phyloP scores from a whole-genome alignment of 2,888 invertebrate species.

The Gonocerus acuteangulatus region DNA sequence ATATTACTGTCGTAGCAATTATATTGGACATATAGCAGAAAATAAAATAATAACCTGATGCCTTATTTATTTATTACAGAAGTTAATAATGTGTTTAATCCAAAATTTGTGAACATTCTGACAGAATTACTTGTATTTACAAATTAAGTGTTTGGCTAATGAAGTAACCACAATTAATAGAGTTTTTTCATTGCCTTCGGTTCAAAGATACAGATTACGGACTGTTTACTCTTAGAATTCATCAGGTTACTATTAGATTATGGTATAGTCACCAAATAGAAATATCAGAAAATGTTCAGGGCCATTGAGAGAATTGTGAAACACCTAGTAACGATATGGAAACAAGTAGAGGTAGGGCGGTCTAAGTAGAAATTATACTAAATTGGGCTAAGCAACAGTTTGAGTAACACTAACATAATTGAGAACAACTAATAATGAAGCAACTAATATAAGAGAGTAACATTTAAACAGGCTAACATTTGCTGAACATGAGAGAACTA shows the following conservation, averaged over 20 bases:
- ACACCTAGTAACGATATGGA: conserved; percentile 15
- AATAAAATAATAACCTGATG: conserved; percentile 35
- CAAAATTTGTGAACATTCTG: conserved; percentile 11
- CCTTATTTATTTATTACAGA: conserved; percentile 1
- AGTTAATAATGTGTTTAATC: not conserved
- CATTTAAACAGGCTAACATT: conserved; percentile 9
- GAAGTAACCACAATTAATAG: not conserved
- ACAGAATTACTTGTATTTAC: conserved; percentile 8
- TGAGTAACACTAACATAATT: conserved; percentile 13
- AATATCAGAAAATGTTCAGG: conserved; percentile 26
- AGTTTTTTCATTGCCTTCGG: not conserved
- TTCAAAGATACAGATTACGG: conserved; percentile 11
- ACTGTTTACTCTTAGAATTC: conserved; percentile 8
- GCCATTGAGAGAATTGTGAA: conserved; percentile 2
- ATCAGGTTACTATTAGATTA: conserved; percentile 34
- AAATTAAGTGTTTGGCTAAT: not conserved
- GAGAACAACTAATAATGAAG: conserved; percentile 19
- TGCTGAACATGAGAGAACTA: conserved; percentile 11
- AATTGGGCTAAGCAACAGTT: conserved; percentile 14
- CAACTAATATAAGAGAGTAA: conserved; percentile 12
- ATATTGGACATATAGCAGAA: conserved; percentile 35
- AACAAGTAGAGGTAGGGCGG: conserved; percentile 19
- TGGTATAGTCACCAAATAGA: conserved; percentile 21
- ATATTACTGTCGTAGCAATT: conserved; percentile 35
- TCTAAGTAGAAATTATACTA: conserved; percentile 14